Conservation (phyloP, 2,797 vertebrate species). For the Trichosurus vulpecula region DNA sequence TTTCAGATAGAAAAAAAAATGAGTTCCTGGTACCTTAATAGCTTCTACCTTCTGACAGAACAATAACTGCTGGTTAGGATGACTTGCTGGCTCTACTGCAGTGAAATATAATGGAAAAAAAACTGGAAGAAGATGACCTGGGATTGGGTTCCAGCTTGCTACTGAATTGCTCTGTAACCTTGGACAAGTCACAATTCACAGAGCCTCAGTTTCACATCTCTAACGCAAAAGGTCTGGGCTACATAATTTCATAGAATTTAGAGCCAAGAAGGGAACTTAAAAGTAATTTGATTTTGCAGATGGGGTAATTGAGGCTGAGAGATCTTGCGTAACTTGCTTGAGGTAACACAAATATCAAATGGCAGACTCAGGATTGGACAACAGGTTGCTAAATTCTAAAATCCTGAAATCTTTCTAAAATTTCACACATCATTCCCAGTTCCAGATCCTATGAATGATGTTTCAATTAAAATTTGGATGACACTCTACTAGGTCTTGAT, state of each 20-base stretch:
- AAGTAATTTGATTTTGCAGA: background rate
- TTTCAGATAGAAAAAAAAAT: background rate
- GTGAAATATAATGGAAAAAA: background rate
- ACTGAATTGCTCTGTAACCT: background rate
- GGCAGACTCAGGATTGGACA: background rate
- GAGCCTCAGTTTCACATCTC: background rate
- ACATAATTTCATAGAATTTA: background rate
- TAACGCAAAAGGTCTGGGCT: background rate
- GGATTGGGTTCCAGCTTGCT: background rate
- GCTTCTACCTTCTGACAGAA: slow-evolving; percentile 2
- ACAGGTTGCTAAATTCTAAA: background rate
- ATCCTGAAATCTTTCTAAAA: background rate
- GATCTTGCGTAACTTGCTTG: background rate
- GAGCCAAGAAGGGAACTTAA: background rate
- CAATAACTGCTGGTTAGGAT: background rate
- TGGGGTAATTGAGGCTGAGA: background rate
- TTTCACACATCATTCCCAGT: background rate
- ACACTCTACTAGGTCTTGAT: background rate
- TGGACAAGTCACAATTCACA: background rate
- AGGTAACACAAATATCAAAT: background rate
- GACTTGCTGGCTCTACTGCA: background rate
- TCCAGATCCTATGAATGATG: background rate
- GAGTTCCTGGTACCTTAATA: background rate
- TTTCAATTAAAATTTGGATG: background rate
- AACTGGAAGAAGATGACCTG: background rate